Evolutionary conservation across 2,113 vertebrate genomes (phyloP).

Genomic region (Rallus limicola): DNA sequence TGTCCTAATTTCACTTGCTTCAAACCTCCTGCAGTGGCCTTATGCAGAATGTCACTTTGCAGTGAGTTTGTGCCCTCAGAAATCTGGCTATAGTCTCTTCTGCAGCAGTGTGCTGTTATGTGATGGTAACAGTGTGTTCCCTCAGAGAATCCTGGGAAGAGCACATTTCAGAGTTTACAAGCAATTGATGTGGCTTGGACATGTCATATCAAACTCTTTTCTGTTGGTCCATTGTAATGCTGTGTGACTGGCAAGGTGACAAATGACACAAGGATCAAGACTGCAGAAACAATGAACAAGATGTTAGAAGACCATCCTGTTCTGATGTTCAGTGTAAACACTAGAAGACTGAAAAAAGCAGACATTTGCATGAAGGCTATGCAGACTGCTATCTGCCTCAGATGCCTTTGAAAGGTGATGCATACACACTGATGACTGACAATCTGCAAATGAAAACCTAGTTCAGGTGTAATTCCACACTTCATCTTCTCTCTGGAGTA

Average conservation of each 20-base stretch:
- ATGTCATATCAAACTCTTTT: neutral
- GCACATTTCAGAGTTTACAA: neutral
- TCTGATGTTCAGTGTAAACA: neutral
- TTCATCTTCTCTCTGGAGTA: neutral
- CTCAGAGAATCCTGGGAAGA: neutral
- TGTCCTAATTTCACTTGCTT: neutral
- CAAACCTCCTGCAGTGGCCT: neutral
- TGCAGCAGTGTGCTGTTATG: neutral
- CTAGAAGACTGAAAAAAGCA: neutral
- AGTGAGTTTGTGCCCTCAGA: neutral
- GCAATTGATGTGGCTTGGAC: neutral
- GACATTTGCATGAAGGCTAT: neutral
- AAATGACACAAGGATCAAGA: accelerated
- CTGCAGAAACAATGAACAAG: neutral
- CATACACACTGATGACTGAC: accelerated
- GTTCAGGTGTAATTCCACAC: neutral
- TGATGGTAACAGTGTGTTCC: neutral
- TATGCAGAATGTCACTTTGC: neutral
- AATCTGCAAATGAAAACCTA: neutral
- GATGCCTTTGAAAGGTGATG: neutral
- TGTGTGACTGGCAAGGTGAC: neutral
- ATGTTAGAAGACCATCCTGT: neutral
- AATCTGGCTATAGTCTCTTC: neutral
- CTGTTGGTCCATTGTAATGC: neutral
- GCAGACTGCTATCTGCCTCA: neutral